phyloP scores from a whole-genome alignment of 2,797 vertebrate genomes.

The Pagetopsis macropterus region DNA sequence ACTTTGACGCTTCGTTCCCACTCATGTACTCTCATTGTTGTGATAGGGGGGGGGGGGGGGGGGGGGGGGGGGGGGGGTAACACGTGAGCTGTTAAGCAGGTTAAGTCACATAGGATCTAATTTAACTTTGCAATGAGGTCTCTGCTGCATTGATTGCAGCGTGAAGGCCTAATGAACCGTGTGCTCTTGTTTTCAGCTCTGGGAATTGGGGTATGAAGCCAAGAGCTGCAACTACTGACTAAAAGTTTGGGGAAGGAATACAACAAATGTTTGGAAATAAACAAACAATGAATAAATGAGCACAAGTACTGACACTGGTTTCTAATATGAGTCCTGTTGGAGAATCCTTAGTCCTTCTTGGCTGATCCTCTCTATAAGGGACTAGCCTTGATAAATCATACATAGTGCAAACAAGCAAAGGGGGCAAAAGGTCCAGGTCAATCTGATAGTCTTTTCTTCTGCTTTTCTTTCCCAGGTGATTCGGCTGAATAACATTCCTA shows the following conservation, averaged over 20 bases:
- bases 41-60: conserved; percentile 30
- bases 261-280: conserved; percentile 42
- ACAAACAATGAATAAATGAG: conserved; percentile 59
- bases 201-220: conserved; percentile 62
- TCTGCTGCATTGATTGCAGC: conserved; percentile 79
- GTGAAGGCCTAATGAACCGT: conserved; percentile 81
- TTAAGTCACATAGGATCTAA: conserved; percentile 81
- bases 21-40: conserved; percentile 24
- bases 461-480: conserved; percentile 19
- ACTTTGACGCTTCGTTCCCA: conserved; percentile 34
- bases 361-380: conserved; percentile 20
- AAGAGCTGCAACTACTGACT: conserved; percentile 59
- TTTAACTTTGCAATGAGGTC: conserved; percentile 76
- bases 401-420: conserved; percentile 28
- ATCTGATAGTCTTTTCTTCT: conserved; percentile 38
- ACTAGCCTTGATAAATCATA: conserved; percentile 66
- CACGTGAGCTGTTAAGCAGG: conserved; percentile 73
- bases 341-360: conserved; percentile 28
- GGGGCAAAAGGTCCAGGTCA: conserved; percentile 50
- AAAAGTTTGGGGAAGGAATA: conserved; percentile 56
- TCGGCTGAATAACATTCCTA: conserved; percentile 42
- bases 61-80: conserved; percentile 59
- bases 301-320: conserved; percentile 19
- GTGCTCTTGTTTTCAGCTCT: conserved; percentile 61
- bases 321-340: conserved; percentile 37